Conservation (phyloP, 2,113 vertebrate genomes). For the Hemibagrus wyckioides region DNA sequence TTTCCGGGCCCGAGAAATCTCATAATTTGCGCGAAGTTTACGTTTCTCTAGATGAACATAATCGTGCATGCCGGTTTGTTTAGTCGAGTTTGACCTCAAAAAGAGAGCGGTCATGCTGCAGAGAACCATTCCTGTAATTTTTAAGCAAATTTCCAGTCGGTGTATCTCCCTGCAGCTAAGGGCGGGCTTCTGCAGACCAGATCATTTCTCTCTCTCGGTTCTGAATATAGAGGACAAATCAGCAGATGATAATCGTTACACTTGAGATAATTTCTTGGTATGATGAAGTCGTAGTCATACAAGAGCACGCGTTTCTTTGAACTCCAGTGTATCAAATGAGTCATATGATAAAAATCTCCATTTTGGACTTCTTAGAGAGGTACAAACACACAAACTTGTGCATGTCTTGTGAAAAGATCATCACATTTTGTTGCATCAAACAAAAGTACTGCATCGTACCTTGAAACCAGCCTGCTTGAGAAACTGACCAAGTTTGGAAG, state of each 20-base stretch:
- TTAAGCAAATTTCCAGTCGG: background rate
- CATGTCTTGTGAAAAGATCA: background rate
- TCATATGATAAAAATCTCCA: constrained; percentile 34
- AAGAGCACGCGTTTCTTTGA: background rate
- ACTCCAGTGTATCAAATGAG: constrained; percentile 15
- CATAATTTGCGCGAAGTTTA: too few species aligned
- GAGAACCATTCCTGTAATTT: background rate
- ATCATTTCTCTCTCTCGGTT: background rate
- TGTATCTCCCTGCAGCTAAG: background rate
- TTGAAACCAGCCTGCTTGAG: constrained; percentile 98
- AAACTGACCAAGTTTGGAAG: constrained; percentile 90
- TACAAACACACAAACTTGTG: background rate
- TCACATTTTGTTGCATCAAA: too few species aligned
- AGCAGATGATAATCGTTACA: constrained; percentile 33
- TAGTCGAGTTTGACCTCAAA: too few species aligned
- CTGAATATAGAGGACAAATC: constrained; percentile 4
- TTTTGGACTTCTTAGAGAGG: background rate
- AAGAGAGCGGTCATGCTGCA: too few species aligned
- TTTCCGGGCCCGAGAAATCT: too few species aligned
- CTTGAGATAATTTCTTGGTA: constrained; percentile 19
- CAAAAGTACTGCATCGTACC: constrained; percentile 69
- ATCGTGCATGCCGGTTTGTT: too few species aligned
- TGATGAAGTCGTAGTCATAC: background rate
- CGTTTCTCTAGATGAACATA: too few species aligned
- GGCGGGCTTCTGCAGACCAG: background rate